Conservation (phyloP, 2,888 invertebrate genomes). For the Leptopterna dolabrata region DNA sequence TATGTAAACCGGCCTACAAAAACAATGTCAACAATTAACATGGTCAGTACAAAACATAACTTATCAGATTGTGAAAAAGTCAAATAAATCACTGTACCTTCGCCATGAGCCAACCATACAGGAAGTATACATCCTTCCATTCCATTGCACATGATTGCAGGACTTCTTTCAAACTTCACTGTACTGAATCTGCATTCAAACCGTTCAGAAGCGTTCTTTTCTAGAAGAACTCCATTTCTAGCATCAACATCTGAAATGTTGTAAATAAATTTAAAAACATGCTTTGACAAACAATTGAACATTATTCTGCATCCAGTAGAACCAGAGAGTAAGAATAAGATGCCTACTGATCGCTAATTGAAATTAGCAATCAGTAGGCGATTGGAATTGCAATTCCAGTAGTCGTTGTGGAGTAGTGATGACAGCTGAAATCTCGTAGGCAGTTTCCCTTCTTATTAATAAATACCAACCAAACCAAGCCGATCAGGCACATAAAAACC, state of each 20-base stretch:
- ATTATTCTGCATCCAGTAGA: not conserved
- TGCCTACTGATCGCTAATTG: too few species aligned
- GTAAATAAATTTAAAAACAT: not conserved
- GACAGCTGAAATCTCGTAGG: too few species aligned
- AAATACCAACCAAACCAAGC: too few species aligned
- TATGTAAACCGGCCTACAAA: conserved; percentile 69
- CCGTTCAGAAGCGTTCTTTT: conserved; percentile 89
- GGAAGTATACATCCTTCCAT: conserved; percentile 92
- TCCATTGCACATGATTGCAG: conserved; percentile 87
- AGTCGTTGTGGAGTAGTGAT: too few species aligned
- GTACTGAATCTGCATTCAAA: conserved; percentile 84
- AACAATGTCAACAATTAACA: conserved; percentile 19
- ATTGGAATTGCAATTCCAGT: too few species aligned
- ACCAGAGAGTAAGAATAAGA: too few species aligned
- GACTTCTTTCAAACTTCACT: conserved; percentile 77
- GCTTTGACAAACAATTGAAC: not conserved
- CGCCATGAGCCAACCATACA: conserved; percentile 97
- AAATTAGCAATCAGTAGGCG: too few species aligned
- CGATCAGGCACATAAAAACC: too few species aligned
- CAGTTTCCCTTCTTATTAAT: too few species aligned
- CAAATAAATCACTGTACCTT: conserved; percentile 72
- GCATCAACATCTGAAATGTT: not conserved
- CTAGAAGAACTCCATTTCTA: conserved; percentile 68
- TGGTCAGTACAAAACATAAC: not conserved
- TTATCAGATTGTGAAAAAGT: not conserved